A percentile compares a stretch with the other conserved stretches of the same genome.
phyloP scores from a whole-genome alignment of 2,888 invertebrate species.

The Oconnorella tubifera region DNA sequence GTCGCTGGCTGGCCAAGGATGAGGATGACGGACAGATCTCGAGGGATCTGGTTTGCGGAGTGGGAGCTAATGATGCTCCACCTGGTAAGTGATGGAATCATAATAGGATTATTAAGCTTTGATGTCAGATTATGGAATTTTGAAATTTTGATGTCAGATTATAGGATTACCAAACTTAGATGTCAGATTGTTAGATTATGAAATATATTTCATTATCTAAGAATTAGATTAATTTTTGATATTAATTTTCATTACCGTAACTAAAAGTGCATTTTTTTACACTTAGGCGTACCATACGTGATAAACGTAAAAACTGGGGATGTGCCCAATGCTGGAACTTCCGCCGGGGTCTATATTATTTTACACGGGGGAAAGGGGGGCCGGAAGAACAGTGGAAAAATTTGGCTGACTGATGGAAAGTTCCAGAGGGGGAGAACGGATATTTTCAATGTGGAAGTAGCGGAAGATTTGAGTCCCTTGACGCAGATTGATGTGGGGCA shows the following conservation, averaged over 20 bases:
- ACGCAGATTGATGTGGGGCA: constrained; percentile 53
- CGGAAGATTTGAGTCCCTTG: constrained; percentile 48
- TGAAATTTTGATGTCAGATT: no score
- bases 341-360: constrained; percentile 49
- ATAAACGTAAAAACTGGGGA: constrained; percentile 53
- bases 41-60: constrained; percentile 45
- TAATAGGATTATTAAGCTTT: no score
- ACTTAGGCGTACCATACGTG: constrained; percentile 50
- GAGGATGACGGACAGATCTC: constrained; percentile 54
- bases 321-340: constrained; percentile 49
- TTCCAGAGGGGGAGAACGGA: constrained; percentile 51
- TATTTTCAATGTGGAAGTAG: constrained; percentile 51
- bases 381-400: constrained; percentile 49
- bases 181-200: background rate
- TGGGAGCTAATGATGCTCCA: constrained; percentile 43
- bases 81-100: constrained; percentile 39
- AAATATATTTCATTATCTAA: background rate
- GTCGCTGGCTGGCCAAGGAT: constrained; percentile 51
- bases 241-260: no score
- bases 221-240: no score
- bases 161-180: no score
- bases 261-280: no score
- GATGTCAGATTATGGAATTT: no score
- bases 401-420: constrained; percentile 51
- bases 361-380: constrained; percentile 46